A percentile compares a stretch with the other conserved stretches of the same genome.
Evolutionary conservation across 2,113 vertebrate species (phyloP).

Genomic region (Hippocampus zosterae): DNA sequence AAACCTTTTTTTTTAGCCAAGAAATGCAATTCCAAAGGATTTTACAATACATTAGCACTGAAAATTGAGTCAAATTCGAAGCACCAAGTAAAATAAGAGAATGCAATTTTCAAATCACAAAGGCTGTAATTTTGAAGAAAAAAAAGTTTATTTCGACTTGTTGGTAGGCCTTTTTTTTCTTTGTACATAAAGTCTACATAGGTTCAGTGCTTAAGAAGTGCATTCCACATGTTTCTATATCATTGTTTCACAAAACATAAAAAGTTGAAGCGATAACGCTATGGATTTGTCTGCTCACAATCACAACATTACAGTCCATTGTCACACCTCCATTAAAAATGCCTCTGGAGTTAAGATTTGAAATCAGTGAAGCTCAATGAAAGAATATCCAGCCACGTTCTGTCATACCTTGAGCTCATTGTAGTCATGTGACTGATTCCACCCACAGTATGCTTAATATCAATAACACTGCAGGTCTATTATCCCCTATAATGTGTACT

Average conservation of each 20-base stretch:
- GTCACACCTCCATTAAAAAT: not conserved
- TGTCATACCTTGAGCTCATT: slow-evolving; percentile 9
- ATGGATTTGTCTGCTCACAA: not conserved
- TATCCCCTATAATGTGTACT: not conserved
- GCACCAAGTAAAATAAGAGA: too few species aligned
- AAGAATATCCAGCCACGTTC: slow-evolving; percentile 4
- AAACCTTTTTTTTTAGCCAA: too few species aligned
- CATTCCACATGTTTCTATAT: too few species aligned
- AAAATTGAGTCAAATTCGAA: too few species aligned
- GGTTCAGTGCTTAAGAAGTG: too few species aligned
- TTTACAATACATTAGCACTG: too few species aligned
- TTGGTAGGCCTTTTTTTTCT: too few species aligned
- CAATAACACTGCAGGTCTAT: slow-evolving; percentile 8
- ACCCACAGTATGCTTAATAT: slow-evolving; percentile 28
- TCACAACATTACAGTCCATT: not conserved
- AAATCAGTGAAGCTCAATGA: not conserved
- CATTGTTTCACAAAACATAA: not conserved
- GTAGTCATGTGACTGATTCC: slow-evolving; percentile 18
- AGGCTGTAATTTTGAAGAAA: too few species aligned
- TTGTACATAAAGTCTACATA: too few species aligned
- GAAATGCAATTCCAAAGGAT: too few species aligned
- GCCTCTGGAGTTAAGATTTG: not conserved
- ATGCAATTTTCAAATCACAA: too few species aligned
- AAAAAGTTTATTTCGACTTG: too few species aligned
- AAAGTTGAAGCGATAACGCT: not conserved